phyloP scores from a whole-genome alignment of 2,888 invertebrate species.

The Macropis europaea region DNA sequence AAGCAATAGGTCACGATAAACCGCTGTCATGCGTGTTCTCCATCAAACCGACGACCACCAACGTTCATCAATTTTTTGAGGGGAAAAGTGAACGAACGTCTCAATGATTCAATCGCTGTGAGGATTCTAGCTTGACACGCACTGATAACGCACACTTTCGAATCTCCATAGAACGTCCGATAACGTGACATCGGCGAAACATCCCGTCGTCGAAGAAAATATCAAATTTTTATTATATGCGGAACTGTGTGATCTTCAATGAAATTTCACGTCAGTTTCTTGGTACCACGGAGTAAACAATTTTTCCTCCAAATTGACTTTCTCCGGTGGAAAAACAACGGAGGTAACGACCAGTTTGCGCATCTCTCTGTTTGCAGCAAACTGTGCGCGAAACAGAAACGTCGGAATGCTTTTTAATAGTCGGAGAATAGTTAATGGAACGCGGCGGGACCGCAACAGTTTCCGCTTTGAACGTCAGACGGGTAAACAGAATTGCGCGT shows the following conservation, averaged over 20 bases:
- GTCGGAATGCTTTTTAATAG: too few relatives aligned
- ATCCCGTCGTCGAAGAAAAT: too few relatives aligned
- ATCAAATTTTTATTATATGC: too few relatives aligned
- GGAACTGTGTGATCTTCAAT: too few relatives aligned
- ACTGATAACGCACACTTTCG: neutral
- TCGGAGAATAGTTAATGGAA: neutral
- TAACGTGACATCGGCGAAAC: too few relatives aligned
- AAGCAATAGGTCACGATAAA: conserved; percentile 8
- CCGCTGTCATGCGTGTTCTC: neutral
- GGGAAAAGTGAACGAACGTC: conserved; percentile 2
- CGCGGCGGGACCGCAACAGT: neutral
- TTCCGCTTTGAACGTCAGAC: neutral
- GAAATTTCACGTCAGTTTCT: too few relatives aligned
- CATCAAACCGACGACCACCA: neutral
- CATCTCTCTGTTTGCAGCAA: too few relatives aligned
- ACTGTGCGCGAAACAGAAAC: too few relatives aligned
- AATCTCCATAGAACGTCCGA: neutral
- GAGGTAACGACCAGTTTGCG: too few relatives aligned
- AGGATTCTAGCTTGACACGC: neutral
- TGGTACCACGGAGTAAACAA: too few relatives aligned
- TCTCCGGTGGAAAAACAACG: too few relatives aligned
- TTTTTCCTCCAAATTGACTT: too few relatives aligned
- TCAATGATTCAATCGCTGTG: neutral
- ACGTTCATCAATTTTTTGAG: neutral
- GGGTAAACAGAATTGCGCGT: neutral